Evolutionary conservation across 2,888 invertebrate genomes (phyloP).

Genomic region (Phaedon cochleariae): DNA sequence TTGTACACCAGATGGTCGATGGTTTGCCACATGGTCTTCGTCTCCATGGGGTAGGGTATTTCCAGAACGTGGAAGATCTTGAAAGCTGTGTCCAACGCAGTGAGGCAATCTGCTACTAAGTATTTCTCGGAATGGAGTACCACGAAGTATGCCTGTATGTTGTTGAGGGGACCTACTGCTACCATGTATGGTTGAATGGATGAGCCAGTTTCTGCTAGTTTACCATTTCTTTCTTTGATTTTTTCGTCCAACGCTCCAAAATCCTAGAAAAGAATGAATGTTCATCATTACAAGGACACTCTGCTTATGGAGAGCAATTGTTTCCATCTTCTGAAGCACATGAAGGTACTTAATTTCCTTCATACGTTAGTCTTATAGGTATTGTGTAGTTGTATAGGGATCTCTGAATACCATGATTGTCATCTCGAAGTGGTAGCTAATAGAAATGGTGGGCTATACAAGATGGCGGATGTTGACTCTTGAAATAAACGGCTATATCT

Average conservation of each 20-base stretch:
- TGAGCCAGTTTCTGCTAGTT: conserved; percentile 12
- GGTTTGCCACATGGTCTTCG: conserved; percentile 19
- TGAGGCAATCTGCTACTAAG: conserved; percentile 10
- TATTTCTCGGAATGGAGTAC: conserved; percentile 18
- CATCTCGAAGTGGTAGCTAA: no score
- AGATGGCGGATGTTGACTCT: no score
- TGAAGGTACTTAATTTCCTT: no score
- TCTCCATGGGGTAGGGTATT: conserved; percentile 17
- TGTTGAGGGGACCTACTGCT: conserved; percentile 14
- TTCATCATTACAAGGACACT: no score
- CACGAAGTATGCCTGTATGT: conserved; percentile 14
- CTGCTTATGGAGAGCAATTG: no score
- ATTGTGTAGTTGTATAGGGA: no score
- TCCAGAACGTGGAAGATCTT: conserved; percentile 24
- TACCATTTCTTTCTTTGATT: conserved; percentile 8
- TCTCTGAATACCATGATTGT: no score
- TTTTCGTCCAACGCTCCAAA: conserved; percentile 6
- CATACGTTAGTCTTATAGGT: no score
- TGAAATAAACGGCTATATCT: no score
- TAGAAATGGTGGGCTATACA: no score
- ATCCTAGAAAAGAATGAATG: conserved; percentile 15
- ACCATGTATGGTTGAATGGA: conserved; percentile 21
- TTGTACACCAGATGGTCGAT: conserved; percentile 25
- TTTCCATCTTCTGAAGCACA: no score
- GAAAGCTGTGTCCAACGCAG: conserved; percentile 22